phyloP scores from a whole-genome alignment of 2,888 invertebrate species.

The Hipparchia semele region DNA sequence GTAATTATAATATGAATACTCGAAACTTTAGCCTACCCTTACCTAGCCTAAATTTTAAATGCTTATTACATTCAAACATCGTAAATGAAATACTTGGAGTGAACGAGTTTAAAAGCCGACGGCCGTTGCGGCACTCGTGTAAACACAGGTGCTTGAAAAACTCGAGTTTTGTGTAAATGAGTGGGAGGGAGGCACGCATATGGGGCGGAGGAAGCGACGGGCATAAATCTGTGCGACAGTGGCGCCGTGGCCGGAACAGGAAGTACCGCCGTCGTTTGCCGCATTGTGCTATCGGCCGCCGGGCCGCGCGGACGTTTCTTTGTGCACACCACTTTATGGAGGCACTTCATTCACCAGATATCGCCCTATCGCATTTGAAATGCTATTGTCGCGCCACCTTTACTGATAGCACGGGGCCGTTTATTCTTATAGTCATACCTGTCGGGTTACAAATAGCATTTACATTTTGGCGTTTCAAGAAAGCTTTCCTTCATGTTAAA shows the following conservation, averaged over 20 bases:
- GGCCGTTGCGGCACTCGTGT: constrained; percentile 10
- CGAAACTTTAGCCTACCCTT: too few species aligned
- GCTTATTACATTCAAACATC: not conserved
- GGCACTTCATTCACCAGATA: constrained; percentile 67
- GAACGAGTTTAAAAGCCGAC: not conserved
- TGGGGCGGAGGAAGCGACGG: constrained; percentile 75
- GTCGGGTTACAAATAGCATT: constrained; percentile 32
- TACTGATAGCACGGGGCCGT: constrained; percentile 55
- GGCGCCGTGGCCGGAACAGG: constrained; percentile 81
- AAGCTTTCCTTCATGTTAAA: not conserved
- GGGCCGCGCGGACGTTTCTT: constrained; percentile 77
- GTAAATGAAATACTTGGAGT: constrained; percentile 1
- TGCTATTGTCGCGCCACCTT: constrained; percentile 74
- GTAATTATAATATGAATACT: too few species aligned
- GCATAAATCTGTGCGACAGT: constrained; percentile 80
- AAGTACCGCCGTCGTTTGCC: constrained; percentile 81
- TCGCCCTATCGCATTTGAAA: constrained; percentile 64
- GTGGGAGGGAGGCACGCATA: constrained; percentile 70
- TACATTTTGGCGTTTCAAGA: constrained; percentile 19
- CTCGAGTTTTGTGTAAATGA: constrained; percentile 80
- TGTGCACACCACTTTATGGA: constrained; percentile 76
- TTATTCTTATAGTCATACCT: constrained; percentile 42
- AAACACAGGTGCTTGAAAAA: constrained; percentile 77
- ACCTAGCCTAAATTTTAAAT: not conserved
- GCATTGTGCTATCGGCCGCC: constrained; percentile 80